Evolutionary conservation across 2,113 vertebrate species (phyloP).

Genomic region (Platichthys stellatus): DNA sequence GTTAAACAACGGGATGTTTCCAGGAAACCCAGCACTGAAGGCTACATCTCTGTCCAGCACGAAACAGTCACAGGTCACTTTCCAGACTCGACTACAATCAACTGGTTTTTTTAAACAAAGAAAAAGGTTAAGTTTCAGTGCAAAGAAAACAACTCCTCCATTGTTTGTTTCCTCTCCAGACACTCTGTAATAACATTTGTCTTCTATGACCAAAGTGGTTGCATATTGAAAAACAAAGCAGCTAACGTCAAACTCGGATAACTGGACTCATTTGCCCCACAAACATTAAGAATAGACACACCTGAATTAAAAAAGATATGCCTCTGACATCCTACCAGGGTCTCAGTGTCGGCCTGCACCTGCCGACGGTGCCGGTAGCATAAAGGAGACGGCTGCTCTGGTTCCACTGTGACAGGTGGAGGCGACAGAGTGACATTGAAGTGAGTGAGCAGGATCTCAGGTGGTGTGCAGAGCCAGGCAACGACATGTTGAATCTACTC

Average conservation of each 20-base stretch:
- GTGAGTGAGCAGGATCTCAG: slow-evolving; percentile 56
- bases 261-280: slow-evolving; percentile 85
- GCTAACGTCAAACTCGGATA: slow-evolving; percentile 89
- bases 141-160: slow-evolving; percentile 83
- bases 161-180: slow-evolving; percentile 86
- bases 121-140: slow-evolving; percentile 94
- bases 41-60: slow-evolving; percentile 69
- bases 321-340: slow-evolving; percentile 62
- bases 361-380: slow-evolving; percentile 7
- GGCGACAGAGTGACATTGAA: slow-evolving; percentile 34
- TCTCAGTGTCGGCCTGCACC: slow-evolving; percentile 38
- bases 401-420: slow-evolving; percentile 11
- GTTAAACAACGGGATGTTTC: slow-evolving; percentile 53
- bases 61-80: slow-evolving; percentile 91
- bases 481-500: slow-evolving; percentile 95
- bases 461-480: slow-evolving; percentile 87
- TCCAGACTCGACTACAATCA: slow-evolving; percentile 88
- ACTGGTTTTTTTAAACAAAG: slow-evolving; percentile 87
- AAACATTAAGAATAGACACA: slow-evolving; percentile 89
- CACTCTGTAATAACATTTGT: slow-evolving; percentile 81
- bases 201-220: slow-evolving; percentile 97
- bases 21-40: slow-evolving; percentile 56
- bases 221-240: slow-evolving; percentile 99
- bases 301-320: slow-evolving; percentile 73
- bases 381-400: not conserved